Evolutionary conservation across 2,113 vertebrate genomes (phyloP).

Genomic region (Fregetta grallaria): DNA sequence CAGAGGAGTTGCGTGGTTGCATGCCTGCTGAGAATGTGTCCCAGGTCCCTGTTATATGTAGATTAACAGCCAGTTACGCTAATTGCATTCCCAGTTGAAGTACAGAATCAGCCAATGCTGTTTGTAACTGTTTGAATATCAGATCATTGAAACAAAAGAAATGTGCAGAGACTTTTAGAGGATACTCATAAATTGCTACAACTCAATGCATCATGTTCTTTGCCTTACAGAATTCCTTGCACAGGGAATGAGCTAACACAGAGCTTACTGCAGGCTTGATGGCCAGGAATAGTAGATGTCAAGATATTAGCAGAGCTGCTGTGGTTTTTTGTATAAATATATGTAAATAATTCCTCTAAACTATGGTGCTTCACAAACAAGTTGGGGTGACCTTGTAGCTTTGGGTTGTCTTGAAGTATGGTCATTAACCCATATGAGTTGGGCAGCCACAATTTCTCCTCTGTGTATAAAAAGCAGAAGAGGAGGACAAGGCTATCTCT

Average conservation of each 20-base stretch:
- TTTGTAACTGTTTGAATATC: neutral
- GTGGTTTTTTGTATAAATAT: neutral
- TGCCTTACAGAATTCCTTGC: neutral
- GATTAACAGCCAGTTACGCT: neutral
- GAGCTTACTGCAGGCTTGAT: neutral
- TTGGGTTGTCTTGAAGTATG: neutral
- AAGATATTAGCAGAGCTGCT: neutral
- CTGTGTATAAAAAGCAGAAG: neutral
- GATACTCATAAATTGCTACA: neutral
- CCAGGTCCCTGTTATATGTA: neutral
- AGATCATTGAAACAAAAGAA: neutral
- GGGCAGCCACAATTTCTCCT: neutral
- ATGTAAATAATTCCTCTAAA: neutral
- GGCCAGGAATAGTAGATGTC: neutral
- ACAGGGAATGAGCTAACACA: neutral
- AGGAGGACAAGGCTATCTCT: neutral
- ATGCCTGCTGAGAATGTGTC: neutral
- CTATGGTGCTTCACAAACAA: neutral
- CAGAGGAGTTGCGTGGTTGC: neutral
- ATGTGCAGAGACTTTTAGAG: neutral
- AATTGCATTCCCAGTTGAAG: neutral
- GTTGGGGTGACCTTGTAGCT: neutral
- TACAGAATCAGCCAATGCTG: neutral
- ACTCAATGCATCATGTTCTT: neutral
- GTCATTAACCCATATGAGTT: neutral